A percentile compares a stretch with the other conserved stretches of the same genome.
phyloP scores from a whole-genome alignment of 2,888 invertebrate species.

The Troides helena region DNA sequence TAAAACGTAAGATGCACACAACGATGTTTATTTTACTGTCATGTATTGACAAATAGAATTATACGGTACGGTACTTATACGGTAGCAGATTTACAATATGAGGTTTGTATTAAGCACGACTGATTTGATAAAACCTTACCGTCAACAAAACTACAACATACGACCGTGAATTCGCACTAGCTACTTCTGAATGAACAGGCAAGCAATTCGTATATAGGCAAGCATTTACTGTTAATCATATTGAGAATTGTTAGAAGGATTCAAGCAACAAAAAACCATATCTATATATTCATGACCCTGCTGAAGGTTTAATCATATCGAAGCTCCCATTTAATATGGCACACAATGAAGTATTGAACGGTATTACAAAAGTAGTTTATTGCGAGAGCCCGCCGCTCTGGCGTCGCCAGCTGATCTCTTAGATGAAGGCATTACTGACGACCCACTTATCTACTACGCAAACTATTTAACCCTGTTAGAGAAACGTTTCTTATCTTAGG shows the following conservation, averaged over 20 bases:
- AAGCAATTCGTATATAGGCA: too few species aligned
- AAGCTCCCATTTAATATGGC: conserved; percentile 45
- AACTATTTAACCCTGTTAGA: conserved; percentile 28
- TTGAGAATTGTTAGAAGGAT: too few species aligned
- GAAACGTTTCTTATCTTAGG: conserved; percentile 19
- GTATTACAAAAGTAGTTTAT: conserved; percentile 60
- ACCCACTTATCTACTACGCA: conserved; percentile 26
- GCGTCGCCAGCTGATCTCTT: conserved; percentile 50
- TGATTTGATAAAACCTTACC: too few species aligned
- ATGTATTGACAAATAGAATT: too few species aligned
- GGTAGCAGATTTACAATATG: too few species aligned
- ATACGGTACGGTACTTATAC: too few species aligned
- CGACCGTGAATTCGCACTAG: too few species aligned
- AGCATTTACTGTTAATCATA: not conserved
- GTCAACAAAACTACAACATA: too few species aligned
- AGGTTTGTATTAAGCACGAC: too few species aligned
- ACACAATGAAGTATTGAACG: conserved; percentile 53
- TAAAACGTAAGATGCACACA: not conserved
- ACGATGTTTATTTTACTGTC: not conserved
- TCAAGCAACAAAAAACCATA: not conserved
- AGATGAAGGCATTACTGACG: conserved; percentile 42
- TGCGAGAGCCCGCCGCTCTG: conserved; percentile 53
- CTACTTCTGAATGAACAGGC: too few species aligned
- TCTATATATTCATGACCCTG: conserved; percentile 3
- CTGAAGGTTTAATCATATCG: conserved; percentile 10